phyloP scores from a whole-genome alignment of 2,888 invertebrate species.

The Serrognathus titanus region DNA sequence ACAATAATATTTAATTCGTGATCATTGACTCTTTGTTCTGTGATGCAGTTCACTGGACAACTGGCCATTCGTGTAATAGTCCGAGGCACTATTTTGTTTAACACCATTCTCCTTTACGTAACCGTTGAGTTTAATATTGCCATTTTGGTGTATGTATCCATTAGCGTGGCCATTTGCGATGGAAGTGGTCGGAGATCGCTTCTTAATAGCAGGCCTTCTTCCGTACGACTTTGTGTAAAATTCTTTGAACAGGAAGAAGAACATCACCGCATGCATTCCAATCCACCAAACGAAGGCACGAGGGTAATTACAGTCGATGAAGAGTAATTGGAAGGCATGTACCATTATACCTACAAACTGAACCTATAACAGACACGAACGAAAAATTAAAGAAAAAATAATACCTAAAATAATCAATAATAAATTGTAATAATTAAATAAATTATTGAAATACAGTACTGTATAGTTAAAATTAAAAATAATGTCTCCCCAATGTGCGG shows the following conservation, averaged over 20 bases:
- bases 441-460: neutral
- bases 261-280: conserved; percentile 92
- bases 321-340: conserved; percentile 88
- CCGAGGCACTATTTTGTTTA: conserved; percentile 43
- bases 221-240: conserved; percentile 84
- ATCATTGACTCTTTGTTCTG: conserved; percentile 41
- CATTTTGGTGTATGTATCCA: conserved; percentile 29
- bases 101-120: conserved; percentile 10
- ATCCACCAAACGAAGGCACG: conserved; percentile 95
- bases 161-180: conserved; percentile 32
- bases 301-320: conserved; percentile 90
- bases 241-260: conserved; percentile 92
- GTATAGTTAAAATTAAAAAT: neutral
- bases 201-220: conserved; percentile 30
- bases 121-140: conserved; percentile 35
- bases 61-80: conserved; percentile 54
- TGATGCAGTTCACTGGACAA: conserved; percentile 36
- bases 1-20: conserved; percentile 5
- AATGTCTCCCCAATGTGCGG: neutral
- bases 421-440: neutral
- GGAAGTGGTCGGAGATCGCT: conserved; percentile 19
- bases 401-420: neutral
- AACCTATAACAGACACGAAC: conserved; percentile 54
- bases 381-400: neutral
- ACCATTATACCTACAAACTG: conserved; percentile 89